Evolutionary conservation across 2,888 invertebrate genomes (phyloP).

Genomic region (Onchidella celtica): DNA sequence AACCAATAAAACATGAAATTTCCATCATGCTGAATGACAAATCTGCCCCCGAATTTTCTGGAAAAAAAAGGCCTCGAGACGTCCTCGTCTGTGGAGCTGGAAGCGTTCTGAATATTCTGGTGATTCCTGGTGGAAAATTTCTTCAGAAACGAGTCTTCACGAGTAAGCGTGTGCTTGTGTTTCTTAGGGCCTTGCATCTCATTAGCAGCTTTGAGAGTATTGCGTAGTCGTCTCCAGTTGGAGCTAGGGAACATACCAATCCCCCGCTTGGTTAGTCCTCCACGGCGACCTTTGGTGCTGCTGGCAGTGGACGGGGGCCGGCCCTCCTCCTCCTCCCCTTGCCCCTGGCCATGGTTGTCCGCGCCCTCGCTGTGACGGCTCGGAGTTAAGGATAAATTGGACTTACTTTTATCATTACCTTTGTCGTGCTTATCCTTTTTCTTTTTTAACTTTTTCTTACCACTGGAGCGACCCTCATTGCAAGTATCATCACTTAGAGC

Average conservation of each 20-base stretch:
- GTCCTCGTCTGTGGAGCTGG: constrained; percentile 21
- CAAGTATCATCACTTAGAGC: not conserved
- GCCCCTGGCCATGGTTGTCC: not conserved
- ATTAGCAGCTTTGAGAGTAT: constrained; percentile 83
- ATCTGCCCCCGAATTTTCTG: constrained; percentile 48
- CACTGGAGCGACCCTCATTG: not conserved
- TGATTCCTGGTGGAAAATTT: constrained; percentile 94
- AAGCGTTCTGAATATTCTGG: constrained; percentile 54
- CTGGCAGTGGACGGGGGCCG: not conserved
- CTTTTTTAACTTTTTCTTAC: not conserved
- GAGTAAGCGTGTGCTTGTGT: constrained; percentile 63
- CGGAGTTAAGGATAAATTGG: not conserved
- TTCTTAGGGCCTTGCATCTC: constrained; percentile 64
- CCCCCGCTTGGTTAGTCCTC: constrained; percentile 27
- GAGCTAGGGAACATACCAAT: constrained; percentile 51
- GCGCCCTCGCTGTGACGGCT: not conserved
- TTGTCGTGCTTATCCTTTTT: not conserved
- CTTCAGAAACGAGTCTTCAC: constrained; percentile 87
- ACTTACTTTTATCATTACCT: not conserved
- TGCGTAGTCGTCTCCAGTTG: constrained; percentile 94
- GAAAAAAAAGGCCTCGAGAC: not conserved
- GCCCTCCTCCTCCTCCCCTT: not conserved
- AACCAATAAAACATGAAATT: constrained; percentile 98
- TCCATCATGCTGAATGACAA: constrained; percentile 94
- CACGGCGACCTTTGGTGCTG: constrained; percentile 33